Conservation (phyloP, 2,888 invertebrate genomes). For the Tenthredo distinguenda region DNA sequence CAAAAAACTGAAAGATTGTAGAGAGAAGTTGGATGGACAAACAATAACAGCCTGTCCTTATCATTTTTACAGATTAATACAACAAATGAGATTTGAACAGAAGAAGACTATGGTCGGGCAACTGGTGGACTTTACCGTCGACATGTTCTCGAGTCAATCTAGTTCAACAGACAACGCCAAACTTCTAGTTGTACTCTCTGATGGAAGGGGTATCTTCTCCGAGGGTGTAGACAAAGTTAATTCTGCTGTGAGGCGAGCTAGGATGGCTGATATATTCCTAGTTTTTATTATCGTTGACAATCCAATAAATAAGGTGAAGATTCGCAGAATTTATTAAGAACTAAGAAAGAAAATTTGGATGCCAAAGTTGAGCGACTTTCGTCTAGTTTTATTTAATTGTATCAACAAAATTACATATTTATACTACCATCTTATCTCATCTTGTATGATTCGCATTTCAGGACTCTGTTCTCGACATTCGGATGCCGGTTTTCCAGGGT, state of each 20-base stretch:
- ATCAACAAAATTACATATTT: constrained; percentile 36
- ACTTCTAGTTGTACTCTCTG: constrained; percentile 94
- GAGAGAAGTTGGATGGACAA: not conserved
- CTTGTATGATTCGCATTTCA: constrained; percentile 76
- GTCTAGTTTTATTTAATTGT: constrained; percentile 18
- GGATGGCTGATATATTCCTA: constrained; percentile 91
- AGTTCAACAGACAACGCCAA: constrained; percentile 86
- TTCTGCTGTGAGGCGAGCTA: constrained; percentile 89
- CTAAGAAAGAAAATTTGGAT: not conserved
- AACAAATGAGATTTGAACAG: constrained; percentile 92
- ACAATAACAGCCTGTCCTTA: constrained; percentile 19
- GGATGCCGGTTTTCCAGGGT: constrained; percentile 86
- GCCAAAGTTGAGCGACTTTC: constrained; percentile 21
- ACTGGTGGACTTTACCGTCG: constrained; percentile 88
- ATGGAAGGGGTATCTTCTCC: constrained; percentile 95
- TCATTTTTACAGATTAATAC: constrained; percentile 82
- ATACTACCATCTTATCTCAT: not conserved
- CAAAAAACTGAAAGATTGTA: not conserved
- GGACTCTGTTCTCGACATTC: constrained; percentile 95
- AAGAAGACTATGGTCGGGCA: constrained; percentile 93
- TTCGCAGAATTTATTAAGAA: not conserved
- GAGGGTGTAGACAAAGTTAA: constrained; percentile 90
- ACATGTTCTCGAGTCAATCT: constrained; percentile 81
- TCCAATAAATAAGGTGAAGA: constrained; percentile 89
- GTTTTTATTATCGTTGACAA: constrained; percentile 98